Evolutionary conservation across 2,113 vertebrate genomes (phyloP).

Genomic region (Gnathonemus echidnorhynchus): DNA sequence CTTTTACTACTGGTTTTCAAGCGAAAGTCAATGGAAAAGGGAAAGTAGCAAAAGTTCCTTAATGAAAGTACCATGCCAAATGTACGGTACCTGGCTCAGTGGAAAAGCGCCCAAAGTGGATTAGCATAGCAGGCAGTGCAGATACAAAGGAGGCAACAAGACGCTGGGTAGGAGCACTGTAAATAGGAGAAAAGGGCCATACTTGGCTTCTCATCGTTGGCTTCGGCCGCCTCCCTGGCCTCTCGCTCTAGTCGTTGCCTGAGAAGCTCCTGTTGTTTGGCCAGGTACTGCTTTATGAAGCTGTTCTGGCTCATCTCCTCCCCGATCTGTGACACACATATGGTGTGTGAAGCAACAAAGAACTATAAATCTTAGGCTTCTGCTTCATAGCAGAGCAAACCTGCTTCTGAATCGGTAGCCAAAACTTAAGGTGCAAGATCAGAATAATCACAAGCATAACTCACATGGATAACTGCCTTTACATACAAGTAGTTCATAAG

Average conservation of each 20-base stretch:
- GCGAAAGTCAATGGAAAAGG: not conserved
- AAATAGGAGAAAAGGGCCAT: not conserved
- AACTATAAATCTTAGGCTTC: not conserved
- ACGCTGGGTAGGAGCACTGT: not conserved
- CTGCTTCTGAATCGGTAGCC: not conserved
- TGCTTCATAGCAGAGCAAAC: not conserved
- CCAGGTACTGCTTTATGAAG: constrained; percentile 91
- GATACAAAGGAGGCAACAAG: not conserved
- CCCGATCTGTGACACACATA: constrained; percentile 64
- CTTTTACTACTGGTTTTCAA: not conserved
- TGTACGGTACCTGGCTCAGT: not conserved
- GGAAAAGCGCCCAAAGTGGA: not conserved
- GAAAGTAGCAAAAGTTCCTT: not conserved
- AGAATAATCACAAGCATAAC: not conserved
- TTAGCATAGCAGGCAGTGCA: not conserved
- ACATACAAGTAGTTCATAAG: not conserved
- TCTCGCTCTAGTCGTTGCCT: constrained; percentile 77
- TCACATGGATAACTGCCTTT: not conserved
- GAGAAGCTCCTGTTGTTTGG: constrained; percentile 86
- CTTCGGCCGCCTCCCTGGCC: constrained; percentile 71
- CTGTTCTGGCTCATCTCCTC: constrained; percentile 95
- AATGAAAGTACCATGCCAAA: not conserved
- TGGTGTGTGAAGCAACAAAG: not conserved
- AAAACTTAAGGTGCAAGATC: not conserved
- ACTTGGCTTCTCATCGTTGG: constrained; percentile 58